Conservation (phyloP, 2,113 vertebrate species). For the Dinomys branickii region DNA sequence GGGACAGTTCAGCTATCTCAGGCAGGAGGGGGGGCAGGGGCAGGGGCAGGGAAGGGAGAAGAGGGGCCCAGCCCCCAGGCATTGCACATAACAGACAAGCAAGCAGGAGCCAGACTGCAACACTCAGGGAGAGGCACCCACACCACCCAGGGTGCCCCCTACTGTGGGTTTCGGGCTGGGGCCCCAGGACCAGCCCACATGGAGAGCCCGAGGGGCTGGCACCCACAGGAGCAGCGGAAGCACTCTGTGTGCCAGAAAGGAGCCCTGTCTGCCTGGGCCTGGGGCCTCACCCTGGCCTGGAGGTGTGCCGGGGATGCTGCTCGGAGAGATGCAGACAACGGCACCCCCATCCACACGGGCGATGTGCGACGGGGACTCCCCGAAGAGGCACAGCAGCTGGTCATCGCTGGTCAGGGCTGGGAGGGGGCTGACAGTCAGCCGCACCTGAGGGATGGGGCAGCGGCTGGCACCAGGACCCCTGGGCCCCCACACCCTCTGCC, state of each 20-base stretch:
- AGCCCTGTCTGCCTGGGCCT: too few species aligned
- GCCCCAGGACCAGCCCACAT: rapidly evolving
- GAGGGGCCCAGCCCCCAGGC: neutral
- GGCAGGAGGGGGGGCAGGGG: neutral
- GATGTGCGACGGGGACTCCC: neutral
- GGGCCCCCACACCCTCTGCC: neutral
- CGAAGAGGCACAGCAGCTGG: conserved; percentile 84
- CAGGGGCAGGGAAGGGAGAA: neutral
- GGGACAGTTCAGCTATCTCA: neutral
- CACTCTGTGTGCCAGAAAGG: neutral
- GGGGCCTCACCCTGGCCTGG: conserved; percentile 85
- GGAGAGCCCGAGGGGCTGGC: too few species aligned
- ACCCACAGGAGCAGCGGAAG: neutral
- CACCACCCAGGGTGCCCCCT: neutral
- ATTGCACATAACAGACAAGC: neutral
- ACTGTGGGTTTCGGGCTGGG: too few species aligned
- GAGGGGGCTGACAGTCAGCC: conserved; percentile 86
- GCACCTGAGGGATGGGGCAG: neutral
- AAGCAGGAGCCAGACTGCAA: neutral
- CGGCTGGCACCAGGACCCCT: neutral
- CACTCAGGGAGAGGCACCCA: neutral
- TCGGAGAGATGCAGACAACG: conserved; percentile 82
- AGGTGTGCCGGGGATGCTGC: conserved; percentile 80
- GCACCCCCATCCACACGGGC: conserved; percentile 69
- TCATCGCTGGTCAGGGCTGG: conserved; percentile 82